phyloP scores from a whole-genome alignment of 2,113 vertebrate species.

The Nycticebus coucang region DNA sequence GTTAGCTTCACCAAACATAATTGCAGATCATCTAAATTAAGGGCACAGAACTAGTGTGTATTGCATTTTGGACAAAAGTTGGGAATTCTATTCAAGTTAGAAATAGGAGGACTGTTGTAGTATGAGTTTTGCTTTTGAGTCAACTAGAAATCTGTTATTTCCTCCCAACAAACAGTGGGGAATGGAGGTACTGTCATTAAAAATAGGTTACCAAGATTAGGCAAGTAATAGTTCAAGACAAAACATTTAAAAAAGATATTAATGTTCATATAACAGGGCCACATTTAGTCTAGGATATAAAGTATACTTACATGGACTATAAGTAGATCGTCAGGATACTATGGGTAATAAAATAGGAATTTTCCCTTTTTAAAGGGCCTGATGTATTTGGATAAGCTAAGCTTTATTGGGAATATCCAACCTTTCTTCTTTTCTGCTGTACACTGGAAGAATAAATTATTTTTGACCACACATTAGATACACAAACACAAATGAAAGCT shows the following conservation, averaged over 20 bases:
- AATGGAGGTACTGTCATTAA: not conserved
- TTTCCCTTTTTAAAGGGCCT: fast-evolving
- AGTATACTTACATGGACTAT: not conserved
- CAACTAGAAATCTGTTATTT: not conserved
- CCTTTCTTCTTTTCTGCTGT: no score
- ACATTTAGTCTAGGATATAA: not conserved
- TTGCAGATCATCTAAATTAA: not conserved
- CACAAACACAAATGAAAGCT: no score
- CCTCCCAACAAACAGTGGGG: not conserved
- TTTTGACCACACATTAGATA: no score
- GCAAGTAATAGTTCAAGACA: not conserved
- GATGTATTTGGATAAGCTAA: not conserved
- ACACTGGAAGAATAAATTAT: no score
- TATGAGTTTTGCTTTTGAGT: not conserved
- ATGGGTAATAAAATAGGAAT: not conserved
- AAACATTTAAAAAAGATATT: not conserved
- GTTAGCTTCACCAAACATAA: not conserved
- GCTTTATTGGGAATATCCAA: not conserved
- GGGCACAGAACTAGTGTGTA: fast-evolving
- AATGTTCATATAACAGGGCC: not conserved
- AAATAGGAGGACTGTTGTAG: not conserved
- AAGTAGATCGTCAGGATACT: not conserved
- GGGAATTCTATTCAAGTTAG: not conserved
- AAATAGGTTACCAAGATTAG: not conserved
- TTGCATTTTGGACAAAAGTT: not conserved